Evolutionary conservation across 2,888 invertebrate genomes (phyloP).

Genomic region (Rutpela maculata): DNA sequence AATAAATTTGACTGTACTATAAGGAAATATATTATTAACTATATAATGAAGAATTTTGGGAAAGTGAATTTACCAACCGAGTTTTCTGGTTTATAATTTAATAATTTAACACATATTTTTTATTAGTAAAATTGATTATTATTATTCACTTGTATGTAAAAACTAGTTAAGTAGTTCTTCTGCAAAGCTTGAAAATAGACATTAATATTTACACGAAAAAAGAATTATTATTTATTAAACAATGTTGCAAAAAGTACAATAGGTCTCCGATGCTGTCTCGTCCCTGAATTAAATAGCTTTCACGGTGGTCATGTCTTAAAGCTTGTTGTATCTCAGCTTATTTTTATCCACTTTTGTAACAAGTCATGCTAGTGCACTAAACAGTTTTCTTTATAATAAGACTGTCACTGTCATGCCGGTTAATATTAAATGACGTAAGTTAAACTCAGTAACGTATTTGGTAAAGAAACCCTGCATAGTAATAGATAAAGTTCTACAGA

Average conservation of each 20-base stretch:
- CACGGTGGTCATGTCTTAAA: slow-evolving; percentile 61
- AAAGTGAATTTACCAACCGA: too few species aligned
- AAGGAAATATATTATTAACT: too few species aligned
- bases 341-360: slow-evolving; percentile 57
- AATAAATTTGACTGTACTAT: too few species aligned
- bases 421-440: not conserved
- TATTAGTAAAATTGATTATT: too few species aligned
- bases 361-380: slow-evolving; percentile 54
- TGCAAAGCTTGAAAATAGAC: not conserved
- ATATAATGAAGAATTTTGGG: too few species aligned
- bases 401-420: slow-evolving; percentile 51
- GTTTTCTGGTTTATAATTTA: too few species aligned
- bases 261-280: slow-evolving; percentile 50
- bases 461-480: too few species aligned
- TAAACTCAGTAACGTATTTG: too few species aligned
- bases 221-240: slow-evolving; percentile 24
- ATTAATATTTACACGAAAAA: slow-evolving; percentile 18
- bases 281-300: slow-evolving; percentile 58
- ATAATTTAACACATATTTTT: too few species aligned
- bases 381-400: slow-evolving; percentile 50
- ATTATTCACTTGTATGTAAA: too few species aligned
- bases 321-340: slow-evolving; percentile 51
- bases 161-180: too few species aligned
- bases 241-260: slow-evolving; percentile 50
- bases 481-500: not conserved